phyloP scores from a whole-genome alignment of 2,113 vertebrate species.

The Sakesphorus luctuosus region DNA sequence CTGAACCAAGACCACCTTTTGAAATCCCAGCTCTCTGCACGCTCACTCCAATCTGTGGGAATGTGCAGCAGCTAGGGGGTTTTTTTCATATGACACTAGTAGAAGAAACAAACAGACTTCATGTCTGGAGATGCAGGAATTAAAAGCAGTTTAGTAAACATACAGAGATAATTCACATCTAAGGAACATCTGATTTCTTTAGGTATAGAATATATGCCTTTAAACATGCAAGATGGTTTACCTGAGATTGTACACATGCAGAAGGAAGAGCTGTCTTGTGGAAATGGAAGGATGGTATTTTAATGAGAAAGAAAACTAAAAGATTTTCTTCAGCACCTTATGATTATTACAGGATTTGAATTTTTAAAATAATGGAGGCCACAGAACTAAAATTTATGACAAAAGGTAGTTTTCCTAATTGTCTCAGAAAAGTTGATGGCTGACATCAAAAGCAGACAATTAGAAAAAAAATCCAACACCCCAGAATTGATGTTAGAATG shows the following conservation, averaged over 20 bases:
- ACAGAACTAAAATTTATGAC: not conserved
- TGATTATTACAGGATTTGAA: not conserved
- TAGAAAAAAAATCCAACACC: not conserved
- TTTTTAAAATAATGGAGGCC: conserved; percentile 1
- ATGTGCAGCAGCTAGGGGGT: not conserved
- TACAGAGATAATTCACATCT: not conserved
- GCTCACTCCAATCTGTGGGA: not conserved
- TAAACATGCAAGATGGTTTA: not conserved
- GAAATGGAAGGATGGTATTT: not conserved
- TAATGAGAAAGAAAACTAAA: not conserved
- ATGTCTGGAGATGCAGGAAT: not conserved
- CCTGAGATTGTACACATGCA: not conserved
- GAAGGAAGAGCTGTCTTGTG: not conserved
- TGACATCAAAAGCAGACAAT: not conserved
- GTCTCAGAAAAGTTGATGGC: not conserved
- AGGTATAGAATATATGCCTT: not conserved
- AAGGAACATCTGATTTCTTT: not conserved
- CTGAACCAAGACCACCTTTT: not conserved
- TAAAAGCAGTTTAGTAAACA: not conserved
- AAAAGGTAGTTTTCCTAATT: not conserved
- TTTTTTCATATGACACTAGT: not conserved
- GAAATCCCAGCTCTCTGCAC: not conserved
- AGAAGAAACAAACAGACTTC: not conserved
- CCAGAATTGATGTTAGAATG: not conserved
- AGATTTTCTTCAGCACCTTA: not conserved